Conservation (phyloP, 2,888 invertebrate genomes). For the Oligia fasciuncula region DNA sequence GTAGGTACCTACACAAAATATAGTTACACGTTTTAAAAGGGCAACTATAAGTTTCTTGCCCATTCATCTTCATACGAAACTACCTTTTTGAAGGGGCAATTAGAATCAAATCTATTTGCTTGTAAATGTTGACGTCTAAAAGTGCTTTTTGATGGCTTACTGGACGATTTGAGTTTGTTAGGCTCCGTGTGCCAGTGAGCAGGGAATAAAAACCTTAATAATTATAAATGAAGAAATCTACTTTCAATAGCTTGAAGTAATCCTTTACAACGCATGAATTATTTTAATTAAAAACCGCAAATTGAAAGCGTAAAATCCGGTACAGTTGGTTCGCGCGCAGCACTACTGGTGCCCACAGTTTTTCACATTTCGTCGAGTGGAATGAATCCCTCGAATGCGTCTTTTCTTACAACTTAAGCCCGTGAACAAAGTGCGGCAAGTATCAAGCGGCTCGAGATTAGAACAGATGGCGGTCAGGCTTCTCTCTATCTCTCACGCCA, state of each 20-base stretch:
- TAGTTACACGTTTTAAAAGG: neutral
- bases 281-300: neutral
- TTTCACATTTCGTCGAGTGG: neutral
- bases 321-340: neutral
- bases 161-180: neutral
- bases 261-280: neutral
- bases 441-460: neutral
- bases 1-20: neutral
- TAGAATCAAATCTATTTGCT: neutral
- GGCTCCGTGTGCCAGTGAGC: neutral
- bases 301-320: neutral
- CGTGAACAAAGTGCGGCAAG: neutral
- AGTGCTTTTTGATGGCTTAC: neutral
- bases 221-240: neutral
- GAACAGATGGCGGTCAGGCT: neutral
- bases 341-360: neutral
- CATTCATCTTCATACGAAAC: neutral
- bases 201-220: neutral
- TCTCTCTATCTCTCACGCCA: neutral
- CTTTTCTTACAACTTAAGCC: constrained; percentile 5
- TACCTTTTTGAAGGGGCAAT: neutral
- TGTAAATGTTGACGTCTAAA: neutral
- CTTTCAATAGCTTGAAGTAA: neutral
- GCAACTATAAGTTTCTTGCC: neutral
- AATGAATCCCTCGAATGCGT: constrained; percentile 8